Evolutionary conservation across 1,140 invertebrate genomes (phyloP).

Genomic region (Drosophila tristis): DNA sequence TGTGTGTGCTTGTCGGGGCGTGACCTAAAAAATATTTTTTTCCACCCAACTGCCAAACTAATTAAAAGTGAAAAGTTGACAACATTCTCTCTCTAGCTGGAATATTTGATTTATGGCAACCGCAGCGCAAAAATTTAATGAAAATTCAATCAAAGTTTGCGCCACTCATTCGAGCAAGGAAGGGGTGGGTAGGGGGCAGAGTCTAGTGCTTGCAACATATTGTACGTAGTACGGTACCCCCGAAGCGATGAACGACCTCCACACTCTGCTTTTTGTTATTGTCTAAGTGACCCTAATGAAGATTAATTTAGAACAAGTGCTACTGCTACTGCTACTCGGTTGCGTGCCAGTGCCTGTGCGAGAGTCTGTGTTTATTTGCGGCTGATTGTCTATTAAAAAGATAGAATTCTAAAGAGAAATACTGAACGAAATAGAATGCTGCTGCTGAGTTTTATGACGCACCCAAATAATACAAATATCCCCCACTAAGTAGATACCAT

Average conservation of each 20-base stretch:
- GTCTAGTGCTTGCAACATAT: slow-evolving; percentile 47
- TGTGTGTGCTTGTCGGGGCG: slow-evolving; percentile 25
- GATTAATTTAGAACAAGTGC: slow-evolving; percentile 76
- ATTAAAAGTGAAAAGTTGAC: slow-evolving; percentile 82
- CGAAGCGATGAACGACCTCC: slow-evolving; percentile 12
- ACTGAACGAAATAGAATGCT: slow-evolving; percentile 16
- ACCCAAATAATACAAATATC: slow-evolving; percentile 6
- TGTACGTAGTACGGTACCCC: background rate
- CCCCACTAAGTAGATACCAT: background rate
- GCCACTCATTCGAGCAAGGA: slow-evolving; percentile 11
- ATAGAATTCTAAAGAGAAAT: slow-evolving; percentile 3
- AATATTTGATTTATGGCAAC: slow-evolving; percentile 76
- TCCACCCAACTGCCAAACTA: slow-evolving; percentile 55
- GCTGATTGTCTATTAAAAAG: slow-evolving; percentile 41
- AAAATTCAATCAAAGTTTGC: slow-evolving; percentile 79
- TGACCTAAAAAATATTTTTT: slow-evolving; percentile 71
- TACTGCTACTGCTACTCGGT: background rate
- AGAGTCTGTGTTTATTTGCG: background rate
- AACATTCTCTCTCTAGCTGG: slow-evolving; percentile 64
- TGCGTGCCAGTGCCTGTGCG: background rate
- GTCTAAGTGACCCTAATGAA: slow-evolving; percentile 72
- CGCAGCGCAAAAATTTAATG: slow-evolving; percentile 71
- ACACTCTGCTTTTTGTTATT: slow-evolving; percentile 34
- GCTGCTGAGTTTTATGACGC: slow-evolving; percentile 22
- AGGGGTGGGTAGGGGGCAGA: slow-evolving; percentile 3